phyloP scores from a whole-genome alignment of 2,797 vertebrate species.

The Ctenochaetus hawaiiensis region DNA sequence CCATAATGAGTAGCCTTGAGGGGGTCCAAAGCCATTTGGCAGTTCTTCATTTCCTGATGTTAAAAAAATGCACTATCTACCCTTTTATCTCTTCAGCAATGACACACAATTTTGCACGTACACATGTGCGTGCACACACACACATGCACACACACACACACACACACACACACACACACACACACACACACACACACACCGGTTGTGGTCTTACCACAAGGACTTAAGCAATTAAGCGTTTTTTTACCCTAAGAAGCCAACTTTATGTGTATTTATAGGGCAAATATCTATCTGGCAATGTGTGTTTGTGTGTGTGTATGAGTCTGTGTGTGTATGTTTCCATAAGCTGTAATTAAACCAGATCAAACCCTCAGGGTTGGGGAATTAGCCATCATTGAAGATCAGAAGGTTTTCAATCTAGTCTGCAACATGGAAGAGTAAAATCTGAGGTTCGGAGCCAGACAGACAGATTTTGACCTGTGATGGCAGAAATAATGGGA shows the following conservation, averaged over 20 bases:
- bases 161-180: constrained; percentile 82
- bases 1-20: constrained; percentile 92
- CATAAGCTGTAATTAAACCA: constrained; percentile 87
- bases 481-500: constrained; percentile 62
- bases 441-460: constrained; percentile 68
- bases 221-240: constrained; percentile 89
- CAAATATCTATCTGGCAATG: constrained; percentile 10
- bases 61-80: constrained; percentile 60
- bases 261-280: constrained; percentile 70
- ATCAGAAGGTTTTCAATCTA: constrained; percentile 66
- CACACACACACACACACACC: constrained; percentile 82
- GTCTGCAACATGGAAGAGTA: constrained; percentile 67
- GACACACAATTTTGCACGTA: constrained; percentile 67
- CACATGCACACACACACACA: constrained; percentile 77
- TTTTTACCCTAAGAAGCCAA: constrained; percentile 85
- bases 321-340: constrained; percentile 14
- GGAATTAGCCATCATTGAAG: constrained; percentile 69
- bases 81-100: constrained; percentile 74
- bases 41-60: constrained; percentile 90
- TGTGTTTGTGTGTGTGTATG: constrained; percentile 30
- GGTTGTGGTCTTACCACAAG: constrained; percentile 87
- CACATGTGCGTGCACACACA: constrained; percentile 78
- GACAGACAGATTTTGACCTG: constrained; percentile 71
- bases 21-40: constrained; percentile 89
- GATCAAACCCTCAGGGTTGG: constrained; percentile 84